A percentile compares a stretch with the other conserved stretches of the same genome.
phyloP scores from a whole-genome alignment of 2,888 invertebrate genomes.

The Tuberolachnus salignus region DNA sequence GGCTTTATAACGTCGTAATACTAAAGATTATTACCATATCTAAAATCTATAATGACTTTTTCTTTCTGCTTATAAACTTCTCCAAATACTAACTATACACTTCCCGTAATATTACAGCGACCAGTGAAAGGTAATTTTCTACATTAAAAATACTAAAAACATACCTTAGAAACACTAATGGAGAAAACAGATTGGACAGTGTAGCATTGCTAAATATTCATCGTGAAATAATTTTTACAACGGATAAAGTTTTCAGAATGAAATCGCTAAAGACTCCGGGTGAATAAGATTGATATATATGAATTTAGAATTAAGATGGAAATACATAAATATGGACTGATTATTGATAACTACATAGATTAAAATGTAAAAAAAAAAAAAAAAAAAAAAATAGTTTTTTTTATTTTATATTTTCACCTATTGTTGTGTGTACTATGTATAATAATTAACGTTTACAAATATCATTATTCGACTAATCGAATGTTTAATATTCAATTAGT shows the following conservation, averaged over 20 bases:
- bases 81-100: neutral
- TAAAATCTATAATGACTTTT: too few relatives aligned
- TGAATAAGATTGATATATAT: neutral
- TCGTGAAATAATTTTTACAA: neutral
- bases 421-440: too few relatives aligned
- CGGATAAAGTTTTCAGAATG: neutral
- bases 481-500: neutral
- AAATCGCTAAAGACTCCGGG: neutral
- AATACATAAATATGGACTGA: neutral
- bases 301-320: neutral
- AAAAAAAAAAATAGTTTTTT: too few relatives aligned
- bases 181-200: neutral
- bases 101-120: neutral
- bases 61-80: neutral
- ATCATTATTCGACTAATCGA: neutral
- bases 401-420: neutral
- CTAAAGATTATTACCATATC: too few relatives aligned
- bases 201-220: neutral
- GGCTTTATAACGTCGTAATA: too few relatives aligned
- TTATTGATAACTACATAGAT: neutral
- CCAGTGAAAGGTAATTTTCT: slow-evolving; percentile 4
- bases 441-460: neutral
- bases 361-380: neutral
- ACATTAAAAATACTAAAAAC: neutral
- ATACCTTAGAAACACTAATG: neutral